Evolutionary conservation across 2,888 invertebrate genomes (phyloP), one percentile per base, ranked within the genome.

Genomic region (Dermolepida albohirtum): DNA sequence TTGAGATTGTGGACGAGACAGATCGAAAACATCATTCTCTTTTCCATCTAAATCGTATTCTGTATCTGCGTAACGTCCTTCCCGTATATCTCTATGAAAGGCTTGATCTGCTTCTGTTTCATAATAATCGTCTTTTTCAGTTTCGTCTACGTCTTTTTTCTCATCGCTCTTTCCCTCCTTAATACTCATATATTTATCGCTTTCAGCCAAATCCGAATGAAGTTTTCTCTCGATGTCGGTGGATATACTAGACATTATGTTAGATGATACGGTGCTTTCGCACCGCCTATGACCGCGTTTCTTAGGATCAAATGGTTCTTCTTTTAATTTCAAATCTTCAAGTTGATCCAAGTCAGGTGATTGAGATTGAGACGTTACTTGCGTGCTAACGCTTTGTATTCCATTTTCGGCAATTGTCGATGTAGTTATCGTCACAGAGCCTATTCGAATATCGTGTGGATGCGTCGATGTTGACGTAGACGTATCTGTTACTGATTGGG

Each of bases 231-330:
- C 76, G 4, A 75, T 70, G 65, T 79, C 77, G 16, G 72, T 62
- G 7, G 73, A 65, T 12, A 74, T 69, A 39, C 64, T 40, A 66
- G 71, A 72, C 78, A 77, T 16, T 79, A 76, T 65, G 75, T 73
- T 34, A 76, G 76, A 72, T 75, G 75, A 70, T 80, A 69, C 81
- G 5, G 86, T 85, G 72, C 88, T 89, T 70, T 88, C 89, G 66
- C 81, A 84, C 14, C 88, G 83, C 68, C 87, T 84, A 70, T 89
- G 89, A 2, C 87, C 87, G 72, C 85, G 84, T 70, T 80, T 81
- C 22, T 84, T 82, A 0, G 78, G 76, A 72, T 83, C 82, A 12
- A 70, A 55, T 74, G 76, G 40, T 41, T 75, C 74, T n/a, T 64
- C 67, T 54, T 70, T 59, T 10, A 34, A 29, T 14, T 70, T 73